A percentile compares a stretch with the other conserved stretches of the same genome.
phyloP scores from a whole-genome alignment of 2,113 vertebrate species.

The Elephantulus edwardii region DNA sequence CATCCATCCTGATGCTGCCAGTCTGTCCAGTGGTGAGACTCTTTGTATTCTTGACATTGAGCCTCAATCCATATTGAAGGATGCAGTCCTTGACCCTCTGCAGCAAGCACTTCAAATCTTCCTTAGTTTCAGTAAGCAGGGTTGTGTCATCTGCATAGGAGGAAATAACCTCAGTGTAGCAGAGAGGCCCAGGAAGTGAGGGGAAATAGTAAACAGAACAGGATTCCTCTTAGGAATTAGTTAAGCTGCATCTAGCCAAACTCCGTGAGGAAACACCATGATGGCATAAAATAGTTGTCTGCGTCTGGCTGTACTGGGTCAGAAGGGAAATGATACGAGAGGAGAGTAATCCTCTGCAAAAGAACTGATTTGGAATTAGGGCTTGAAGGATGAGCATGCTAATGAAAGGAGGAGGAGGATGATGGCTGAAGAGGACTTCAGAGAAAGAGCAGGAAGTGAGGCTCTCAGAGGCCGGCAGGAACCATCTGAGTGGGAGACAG shows the following conservation, averaged over 20 bases:
- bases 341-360: slow-evolving; percentile 3
- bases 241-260: not conserved
- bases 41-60: too few relatives aligned
- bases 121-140: too few relatives aligned
- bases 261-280: slow-evolving; percentile 30
- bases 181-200: not conserved
- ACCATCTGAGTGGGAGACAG: not conserved
- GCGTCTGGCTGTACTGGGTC: not conserved
- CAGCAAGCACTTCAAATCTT: too few relatives aligned
- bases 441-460: not conserved
- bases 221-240: slow-evolving; percentile 48
- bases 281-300: not conserved
- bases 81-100: too few relatives aligned
- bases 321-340: not conserved
- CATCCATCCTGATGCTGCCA: too few relatives aligned
- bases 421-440: not conserved
- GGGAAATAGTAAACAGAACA: not conserved
- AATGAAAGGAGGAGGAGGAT: not conserved
- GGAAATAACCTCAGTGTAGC: slow-evolving; percentile 1
- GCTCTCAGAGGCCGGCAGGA: not conserved
- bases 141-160: too few relatives aligned
- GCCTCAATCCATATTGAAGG: too few relatives aligned
- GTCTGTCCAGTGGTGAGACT: too few relatives aligned
- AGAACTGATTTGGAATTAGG: not conserved
- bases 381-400: not conserved